Percentiles rank a stretch among this genome's conserved stretches.
Conservation (phyloP, 2,888 invertebrate genomes). For the Acanthoscelides obtectus region DNA sequence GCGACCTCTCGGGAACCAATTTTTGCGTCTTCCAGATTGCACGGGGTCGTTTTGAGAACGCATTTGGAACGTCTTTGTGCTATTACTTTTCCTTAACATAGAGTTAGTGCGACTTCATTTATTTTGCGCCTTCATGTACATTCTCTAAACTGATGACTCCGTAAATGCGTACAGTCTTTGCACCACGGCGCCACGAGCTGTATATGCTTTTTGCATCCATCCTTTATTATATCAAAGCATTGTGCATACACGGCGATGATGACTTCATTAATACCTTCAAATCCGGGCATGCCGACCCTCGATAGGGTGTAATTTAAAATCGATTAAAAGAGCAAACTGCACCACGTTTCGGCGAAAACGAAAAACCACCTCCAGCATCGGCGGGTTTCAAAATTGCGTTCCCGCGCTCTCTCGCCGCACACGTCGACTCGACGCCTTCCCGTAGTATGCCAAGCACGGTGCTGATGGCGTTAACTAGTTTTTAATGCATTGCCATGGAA, state of each 20-base stretch:
- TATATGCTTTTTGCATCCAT: not conserved
- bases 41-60: too few relatives aligned
- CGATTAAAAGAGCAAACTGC: slow-evolving; percentile 2
- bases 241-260: not conserved
- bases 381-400: not conserved
- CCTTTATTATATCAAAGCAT: not conserved
- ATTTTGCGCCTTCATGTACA: too few relatives aligned
- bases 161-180: not conserved
- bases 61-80: too few relatives aligned
- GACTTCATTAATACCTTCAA: not conserved
- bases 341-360: slow-evolving; percentile 3
- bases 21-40: too few relatives aligned
- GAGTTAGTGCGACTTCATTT: too few relatives aligned
- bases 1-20: too few relatives aligned
- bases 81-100: too few relatives aligned
- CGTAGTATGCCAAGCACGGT: not conserved
- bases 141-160: not conserved
- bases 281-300: not conserved
- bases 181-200: not conserved
- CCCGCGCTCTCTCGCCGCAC: not conserved
- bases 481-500: slow-evolving; percentile 3
- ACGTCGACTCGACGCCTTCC: not conserved
- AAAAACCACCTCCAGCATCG: not conserved
- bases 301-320: slow-evolving; percentile 2
- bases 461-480: slow-evolving; percentile 5